Base-by-base conservation (phyloP, 2,797 vertebrate species). In the Sebastes ruberrimus region DNA sequence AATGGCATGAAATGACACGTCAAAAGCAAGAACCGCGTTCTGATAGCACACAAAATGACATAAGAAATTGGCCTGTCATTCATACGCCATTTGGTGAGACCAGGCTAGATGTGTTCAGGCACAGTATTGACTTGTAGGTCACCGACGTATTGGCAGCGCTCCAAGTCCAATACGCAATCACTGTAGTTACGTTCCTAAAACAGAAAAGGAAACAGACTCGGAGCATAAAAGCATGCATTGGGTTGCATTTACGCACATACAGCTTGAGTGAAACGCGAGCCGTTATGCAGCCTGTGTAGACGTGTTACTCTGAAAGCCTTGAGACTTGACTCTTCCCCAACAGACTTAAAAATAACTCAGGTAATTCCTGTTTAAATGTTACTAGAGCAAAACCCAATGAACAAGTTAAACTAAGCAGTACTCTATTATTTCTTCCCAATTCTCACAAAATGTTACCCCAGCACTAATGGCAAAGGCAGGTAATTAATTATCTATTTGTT, bases 401-500 rank as follows among this genome's bases (percentile, higher is more conserved):
- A 49, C 55, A 42, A 57, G 49, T 61, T 78, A 20, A 78, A 81
- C 63, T 35, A 66, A 33, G 30, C 14, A 59, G 52, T 14, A n/a
- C 28, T 6, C 1, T 59, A 38, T 60, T 66, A 33, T 62, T 28
- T 69, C 3, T 52, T 71, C 10, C 38, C 23, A 73, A 57, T 68
- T 23, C 74, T 80, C 18, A 65, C 18, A 10, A 74, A 82, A 66
- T 74, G 32, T 82, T 75, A 52, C 65, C 30, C 65, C 33, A 28
- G 71, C 56, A 56, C 56, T 66, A 80, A 74, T 55, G 1, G 25
- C n/a, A 27, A 30, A 33, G 22, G 27, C 28, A 80, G 42, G 30
- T 74, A 80, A 87, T 77, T 71, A 72, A 70, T 76, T 62, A 78
- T 53, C 38, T 30, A n/a, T 2, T 80, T 66, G 30, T 86, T 76